Conservation (phyloP, 2,888 invertebrate species). For the Mystacides longicornis region DNA sequence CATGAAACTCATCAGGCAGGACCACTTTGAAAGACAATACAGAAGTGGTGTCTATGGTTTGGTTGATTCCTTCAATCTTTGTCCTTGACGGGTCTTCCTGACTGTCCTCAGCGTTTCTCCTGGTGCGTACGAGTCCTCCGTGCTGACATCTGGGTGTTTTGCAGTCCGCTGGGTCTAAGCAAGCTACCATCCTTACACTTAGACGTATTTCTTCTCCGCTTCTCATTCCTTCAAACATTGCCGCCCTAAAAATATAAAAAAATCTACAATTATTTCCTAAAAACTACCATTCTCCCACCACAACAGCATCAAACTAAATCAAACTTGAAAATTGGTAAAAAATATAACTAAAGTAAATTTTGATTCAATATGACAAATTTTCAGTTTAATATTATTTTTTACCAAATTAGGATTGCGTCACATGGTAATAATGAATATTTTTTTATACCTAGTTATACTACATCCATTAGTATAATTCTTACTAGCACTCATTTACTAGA, state of each 20-base stretch:
- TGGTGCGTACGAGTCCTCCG: slow-evolving; percentile 2
- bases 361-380: too few relatives aligned
- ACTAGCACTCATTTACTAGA: too few relatives aligned
- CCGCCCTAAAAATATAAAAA: slow-evolving; percentile 38
- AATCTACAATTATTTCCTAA: background rate
- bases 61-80: background rate
- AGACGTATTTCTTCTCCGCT: slow-evolving; percentile 51
- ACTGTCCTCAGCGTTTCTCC: background rate
- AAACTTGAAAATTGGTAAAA: too few relatives aligned
- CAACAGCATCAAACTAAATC: too few relatives aligned
- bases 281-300: too few relatives aligned
- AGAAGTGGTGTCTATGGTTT: slow-evolving; percentile 16
- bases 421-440: too few relatives aligned
- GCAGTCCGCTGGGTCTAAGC: slow-evolving; percentile 48
- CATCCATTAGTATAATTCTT: too few relatives aligned
- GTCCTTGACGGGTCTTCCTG: background rate
- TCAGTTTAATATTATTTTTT: too few relatives aligned
- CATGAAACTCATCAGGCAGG: slow-evolving; percentile 11
- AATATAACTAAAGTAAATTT: too few relatives aligned
- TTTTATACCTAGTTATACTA: too few relatives aligned
- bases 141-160: slow-evolving; percentile 33
- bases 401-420: too few relatives aligned
- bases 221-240: slow-evolving; percentile 52
- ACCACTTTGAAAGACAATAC: slow-evolving; percentile 22
- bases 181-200: slow-evolving; percentile 48